Conservation (phyloP, 2,113 vertebrate genomes). For the Grus americana region DNA sequence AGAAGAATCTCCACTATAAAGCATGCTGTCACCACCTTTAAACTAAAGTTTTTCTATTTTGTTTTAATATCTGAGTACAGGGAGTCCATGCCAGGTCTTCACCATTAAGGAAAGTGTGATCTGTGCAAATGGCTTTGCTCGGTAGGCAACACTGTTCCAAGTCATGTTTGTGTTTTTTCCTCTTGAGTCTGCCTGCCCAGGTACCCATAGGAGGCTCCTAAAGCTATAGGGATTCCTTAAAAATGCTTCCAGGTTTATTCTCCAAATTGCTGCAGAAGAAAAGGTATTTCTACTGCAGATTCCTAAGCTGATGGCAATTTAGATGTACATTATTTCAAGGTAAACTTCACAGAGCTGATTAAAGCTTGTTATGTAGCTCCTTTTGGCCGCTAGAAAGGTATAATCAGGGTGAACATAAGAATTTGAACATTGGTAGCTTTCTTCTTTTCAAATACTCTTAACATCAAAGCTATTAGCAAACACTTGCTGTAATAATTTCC, state of each 20-base stretch:
- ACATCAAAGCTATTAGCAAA: constrained; percentile 8
- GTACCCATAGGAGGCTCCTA: neutral
- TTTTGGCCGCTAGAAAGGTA: neutral
- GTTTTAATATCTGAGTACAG: neutral
- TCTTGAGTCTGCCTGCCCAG: neutral
- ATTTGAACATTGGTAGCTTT: neutral
- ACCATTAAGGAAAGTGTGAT: neutral
- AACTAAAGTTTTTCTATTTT: neutral
- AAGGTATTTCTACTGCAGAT: neutral
- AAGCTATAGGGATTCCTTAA: neutral
- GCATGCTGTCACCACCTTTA: neutral
- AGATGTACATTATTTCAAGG: neutral
- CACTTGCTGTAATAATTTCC: neutral
- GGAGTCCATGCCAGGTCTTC: neutral
- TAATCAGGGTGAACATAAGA: neutral
- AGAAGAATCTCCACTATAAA: neutral
- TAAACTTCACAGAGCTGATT: constrained; percentile 37
- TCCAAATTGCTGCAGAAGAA: neutral
- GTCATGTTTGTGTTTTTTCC: neutral
- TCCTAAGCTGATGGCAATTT: neutral
- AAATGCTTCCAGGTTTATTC: neutral
- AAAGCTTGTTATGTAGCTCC: neutral
- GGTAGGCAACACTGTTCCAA: neutral
- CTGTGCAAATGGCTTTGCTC: neutral
- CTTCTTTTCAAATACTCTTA: constrained; percentile 7